A percentile compares a stretch with the other conserved stretches of the same genome.
phyloP scores from a whole-genome alignment of 2,888 invertebrate species.

The Mamestra brassicae region DNA sequence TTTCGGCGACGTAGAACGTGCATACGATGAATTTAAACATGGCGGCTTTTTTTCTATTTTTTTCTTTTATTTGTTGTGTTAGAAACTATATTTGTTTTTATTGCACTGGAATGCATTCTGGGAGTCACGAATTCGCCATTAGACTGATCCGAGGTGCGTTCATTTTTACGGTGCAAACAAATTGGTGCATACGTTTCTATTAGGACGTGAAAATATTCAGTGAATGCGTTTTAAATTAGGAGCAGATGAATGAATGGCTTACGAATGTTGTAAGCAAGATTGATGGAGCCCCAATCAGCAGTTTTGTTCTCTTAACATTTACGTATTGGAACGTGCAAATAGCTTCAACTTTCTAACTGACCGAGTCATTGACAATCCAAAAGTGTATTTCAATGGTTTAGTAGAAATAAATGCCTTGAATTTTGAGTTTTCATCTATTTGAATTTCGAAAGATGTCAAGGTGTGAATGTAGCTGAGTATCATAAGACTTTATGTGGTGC shows the following conservation, averaged over 20 bases:
- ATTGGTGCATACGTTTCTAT: constrained; percentile 52
- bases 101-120: constrained; percentile 84
- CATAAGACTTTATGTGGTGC: too few relatives aligned
- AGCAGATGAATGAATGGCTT: constrained; percentile 31
- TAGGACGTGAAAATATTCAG: constrained; percentile 55
- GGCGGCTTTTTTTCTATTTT: constrained; percentile 77
- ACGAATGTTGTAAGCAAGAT: constrained; percentile 45
- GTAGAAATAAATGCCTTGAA: background rate
- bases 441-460: background rate
- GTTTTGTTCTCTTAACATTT: background rate
- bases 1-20: constrained; percentile 82
- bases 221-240: constrained; percentile 32
- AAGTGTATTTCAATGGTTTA: background rate
- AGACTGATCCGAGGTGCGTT: constrained; percentile 74
- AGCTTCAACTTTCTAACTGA: background rate
- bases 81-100: constrained; percentile 88
- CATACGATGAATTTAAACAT: constrained; percentile 74
- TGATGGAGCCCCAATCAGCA: constrained; percentile 24
- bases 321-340: background rate
- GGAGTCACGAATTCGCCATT: constrained; percentile 87
- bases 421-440: background rate
- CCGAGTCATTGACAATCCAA: background rate
- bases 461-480: too few relatives aligned
- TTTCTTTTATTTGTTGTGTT: constrained; percentile 85
- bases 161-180: constrained; percentile 68